Evolutionary conservation across 2,113 vertebrate genomes (phyloP), one percentile per base, ranked within the genome.

Genomic region (Pycnonotus jocosus): DNA sequence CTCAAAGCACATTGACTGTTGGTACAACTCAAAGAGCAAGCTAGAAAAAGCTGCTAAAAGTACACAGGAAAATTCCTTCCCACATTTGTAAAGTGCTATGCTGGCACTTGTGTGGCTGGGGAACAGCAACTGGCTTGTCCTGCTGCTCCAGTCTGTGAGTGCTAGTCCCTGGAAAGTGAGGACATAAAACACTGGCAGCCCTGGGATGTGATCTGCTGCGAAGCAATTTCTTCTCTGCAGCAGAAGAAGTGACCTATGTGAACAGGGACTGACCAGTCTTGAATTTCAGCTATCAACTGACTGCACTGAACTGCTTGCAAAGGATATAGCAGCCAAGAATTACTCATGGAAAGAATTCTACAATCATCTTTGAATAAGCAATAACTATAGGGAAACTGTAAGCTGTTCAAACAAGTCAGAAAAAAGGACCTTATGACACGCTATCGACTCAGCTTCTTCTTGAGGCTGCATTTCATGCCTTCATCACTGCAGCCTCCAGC

Each of bases 261-360:
- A 73, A 68, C 3, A 64, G 56, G 7, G 45, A 70, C 74, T 70
- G 80, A 83, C 68, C 80, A 48, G 61, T 37, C 76, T 90, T 81
- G 76, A 78, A 45, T 90, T 92, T 83, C 78, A 95, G 45, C 79
- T 93, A 62, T 90, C 92, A 81, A 23, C 91, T 92, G 88, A 73
- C 80, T 90, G 40, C 31, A 53, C 60, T 42, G 60, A 88, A 31
- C 79, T 73, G 35, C 60, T 88, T 70, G 38, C 66, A 78, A 74
- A 38, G 30, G 65, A 30, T 45, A 71, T 18, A 37, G 77, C 0
- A 0, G 93, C 92, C 95, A 95, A 95, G 83, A 91, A 84, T 95
- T 95, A 95, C 73, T 96, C 89, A 95, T 89, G 94, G 89, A 95
- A 97, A 92, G 74, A 95, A 94, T 91, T 91, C 86, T 69, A 89